phyloP scores from a whole-genome alignment of 2,797 vertebrate genomes.

The Lates japonicus region DNA sequence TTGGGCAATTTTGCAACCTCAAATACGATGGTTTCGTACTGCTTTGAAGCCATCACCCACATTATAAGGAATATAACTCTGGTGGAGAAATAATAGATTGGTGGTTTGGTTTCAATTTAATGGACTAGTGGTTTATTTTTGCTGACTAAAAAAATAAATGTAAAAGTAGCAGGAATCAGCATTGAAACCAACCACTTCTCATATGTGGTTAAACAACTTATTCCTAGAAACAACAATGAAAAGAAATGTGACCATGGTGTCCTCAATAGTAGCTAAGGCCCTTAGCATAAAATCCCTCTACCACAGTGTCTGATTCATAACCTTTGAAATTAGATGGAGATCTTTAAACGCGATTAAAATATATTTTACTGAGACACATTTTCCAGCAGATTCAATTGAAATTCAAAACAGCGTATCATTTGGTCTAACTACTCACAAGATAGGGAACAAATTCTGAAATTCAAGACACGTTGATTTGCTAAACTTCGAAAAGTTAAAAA shows the following conservation, averaged over 20 bases:
- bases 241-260: constrained; percentile 9
- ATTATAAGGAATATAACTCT: neutral
- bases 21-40: neutral
- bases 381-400: constrained; percentile 12
- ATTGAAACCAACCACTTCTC: neutral
- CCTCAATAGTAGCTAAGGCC: neutral
- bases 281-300: neutral
- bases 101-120: constrained; percentile 4
- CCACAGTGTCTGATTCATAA: constrained; percentile 2
- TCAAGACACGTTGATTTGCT: constrained; percentile 5
- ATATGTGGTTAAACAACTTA: neutral
- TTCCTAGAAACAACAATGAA: neutral
- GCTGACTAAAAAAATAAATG: neutral
- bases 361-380: neutral
- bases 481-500: constrained; percentile 25
- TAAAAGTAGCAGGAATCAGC: neutral
- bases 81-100: neutral
- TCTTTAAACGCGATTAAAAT: neutral
- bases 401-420: neutral
- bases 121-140: neutral
- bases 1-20: neutral
- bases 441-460: neutral
- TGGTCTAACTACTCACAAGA: neutral
- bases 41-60: neutral
- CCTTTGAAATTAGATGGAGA: constrained; percentile 16